A percentile compares a stretch with the other conserved stretches of the same genome.
Conservation (phyloP, 2,113 vertebrate genomes). For the Elaphurus davidianus region DNA sequence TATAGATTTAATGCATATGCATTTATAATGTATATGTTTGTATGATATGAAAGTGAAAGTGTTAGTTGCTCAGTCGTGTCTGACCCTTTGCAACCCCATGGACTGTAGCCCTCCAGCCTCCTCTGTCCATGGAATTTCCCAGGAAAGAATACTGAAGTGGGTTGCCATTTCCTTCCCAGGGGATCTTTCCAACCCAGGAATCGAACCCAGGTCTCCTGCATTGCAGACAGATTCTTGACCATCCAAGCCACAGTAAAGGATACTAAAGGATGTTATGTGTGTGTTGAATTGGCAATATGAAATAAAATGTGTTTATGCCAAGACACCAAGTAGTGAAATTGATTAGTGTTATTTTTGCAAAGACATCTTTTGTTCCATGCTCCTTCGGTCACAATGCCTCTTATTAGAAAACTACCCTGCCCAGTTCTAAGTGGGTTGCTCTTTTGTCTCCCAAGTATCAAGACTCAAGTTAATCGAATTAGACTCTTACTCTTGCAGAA, state of each 20-base stretch:
- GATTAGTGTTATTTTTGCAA: not conserved
- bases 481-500: not conserved
- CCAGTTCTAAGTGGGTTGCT: not conserved
- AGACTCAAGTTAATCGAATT: not conserved
- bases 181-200: not conserved
- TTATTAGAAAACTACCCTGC: not conserved
- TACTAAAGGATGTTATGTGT: not conserved
- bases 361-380: not conserved
- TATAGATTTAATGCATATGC: not conserved
- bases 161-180: not conserved
- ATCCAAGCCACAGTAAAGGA: not conserved
- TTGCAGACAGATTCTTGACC: not conserved
- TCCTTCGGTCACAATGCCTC: not conserved
- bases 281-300: not conserved
- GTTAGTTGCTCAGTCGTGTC: not conserved
- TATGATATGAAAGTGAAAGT: not conserved
- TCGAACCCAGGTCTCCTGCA: not conserved
- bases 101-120: not conserved
- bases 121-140: not conserved
- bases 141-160: not conserved
- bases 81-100: not conserved
- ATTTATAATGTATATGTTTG: not conserved
- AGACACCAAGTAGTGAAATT: not conserved
- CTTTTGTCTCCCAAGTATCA: not conserved
- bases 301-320: not conserved